Evolutionary conservation across 35 echinoderm and acorn worm genomes (phyloP), one percentile per base, ranked within the genome.

Genomic region (Diadema setosum): DNA sequence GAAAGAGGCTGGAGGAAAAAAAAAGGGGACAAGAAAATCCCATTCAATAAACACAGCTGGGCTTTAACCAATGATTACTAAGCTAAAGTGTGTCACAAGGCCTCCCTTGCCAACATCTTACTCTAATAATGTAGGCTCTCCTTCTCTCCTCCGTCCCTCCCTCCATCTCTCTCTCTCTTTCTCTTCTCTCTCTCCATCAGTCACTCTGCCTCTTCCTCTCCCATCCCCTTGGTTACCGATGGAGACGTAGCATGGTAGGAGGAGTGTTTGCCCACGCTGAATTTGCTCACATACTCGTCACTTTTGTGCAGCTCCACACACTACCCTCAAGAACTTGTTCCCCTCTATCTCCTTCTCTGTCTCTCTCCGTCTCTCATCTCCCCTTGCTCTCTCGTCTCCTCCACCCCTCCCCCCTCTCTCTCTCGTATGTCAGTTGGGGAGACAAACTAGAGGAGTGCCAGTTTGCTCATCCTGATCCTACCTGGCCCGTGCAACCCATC

Each of bases 21-120:
- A 63, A 23, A 67, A 67, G 37, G 63, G 37, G 63, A 34, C 27
- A 26, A 67, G 37, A 34, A 78, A 78, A 78, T 78, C 73, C 73
- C 73, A 78, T 78, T 78, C 44, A 78, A 78, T 78, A 78, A 78
- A 78, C 73, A 78, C 73, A 78, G 35, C 73, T 78, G 73, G 29
- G 73, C 73, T 78, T 78, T 78, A 78, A 78, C 35, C 73, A 78
- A 78, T 78, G 73, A 78, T 78, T 44, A 36, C 27, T 35, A 78
- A 42, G 73, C 73, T 42, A 39, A 78, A 78, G 35, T 78, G 73
- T 78, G 73, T 78, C 73, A 78, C 73, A 5, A n/a, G 73, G 24
- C 12, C 73, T 78, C 73, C 73, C 73, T 8, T 42, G 35, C 37
- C 73, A 25, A 78, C 73, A 78, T 44, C 73, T n/a, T 41, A 33